These are phyloP conservation scores for Xylocopa sonorina DNA, from an alignment of 1,140 invertebrate species.

Conservation along the genomic window DNA sequence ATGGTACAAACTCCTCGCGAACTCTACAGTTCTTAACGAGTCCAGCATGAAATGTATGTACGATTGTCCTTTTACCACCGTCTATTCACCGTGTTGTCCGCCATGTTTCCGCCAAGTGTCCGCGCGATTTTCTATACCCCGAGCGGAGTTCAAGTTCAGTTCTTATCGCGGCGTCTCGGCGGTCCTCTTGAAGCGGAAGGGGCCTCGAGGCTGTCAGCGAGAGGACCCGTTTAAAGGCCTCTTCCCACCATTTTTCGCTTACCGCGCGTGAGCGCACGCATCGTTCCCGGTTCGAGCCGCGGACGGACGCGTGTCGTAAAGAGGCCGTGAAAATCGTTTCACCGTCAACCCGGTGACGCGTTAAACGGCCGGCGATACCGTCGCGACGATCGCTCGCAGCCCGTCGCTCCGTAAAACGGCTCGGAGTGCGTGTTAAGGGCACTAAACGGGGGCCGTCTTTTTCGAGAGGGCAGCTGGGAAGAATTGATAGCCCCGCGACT, in stretches of 20 bases:
- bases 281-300: neutral
- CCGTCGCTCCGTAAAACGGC: conserved; percentile 50
- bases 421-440: conserved; percentile 64
- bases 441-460: conserved; percentile 63
- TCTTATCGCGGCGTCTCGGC: neutral
- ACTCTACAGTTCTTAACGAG: no score
- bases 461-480: conserved; percentile 57
- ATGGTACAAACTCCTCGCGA: no score
- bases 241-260: neutral
- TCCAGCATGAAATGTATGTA: no score
- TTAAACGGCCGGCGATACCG: conserved; percentile 43
- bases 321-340: conserved; percentile 13
- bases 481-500: conserved; percentile 66
- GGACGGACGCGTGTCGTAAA: conserved; percentile 38
- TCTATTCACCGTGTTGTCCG: neutral
- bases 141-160: neutral
- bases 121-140: neutral
- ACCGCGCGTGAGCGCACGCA: neutral
- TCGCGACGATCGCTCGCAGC: neutral
- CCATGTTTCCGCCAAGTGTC: neutral
- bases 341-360: conserved; percentile 38
- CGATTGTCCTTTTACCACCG: neutral
- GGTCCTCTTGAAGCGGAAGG: neutral
- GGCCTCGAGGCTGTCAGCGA: neutral
- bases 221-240: neutral